Evolutionary conservation across 2,113 vertebrate genomes (phyloP), one percentile per base, ranked within the genome.

Genomic region (Nothobranchius kuhntae): DNA sequence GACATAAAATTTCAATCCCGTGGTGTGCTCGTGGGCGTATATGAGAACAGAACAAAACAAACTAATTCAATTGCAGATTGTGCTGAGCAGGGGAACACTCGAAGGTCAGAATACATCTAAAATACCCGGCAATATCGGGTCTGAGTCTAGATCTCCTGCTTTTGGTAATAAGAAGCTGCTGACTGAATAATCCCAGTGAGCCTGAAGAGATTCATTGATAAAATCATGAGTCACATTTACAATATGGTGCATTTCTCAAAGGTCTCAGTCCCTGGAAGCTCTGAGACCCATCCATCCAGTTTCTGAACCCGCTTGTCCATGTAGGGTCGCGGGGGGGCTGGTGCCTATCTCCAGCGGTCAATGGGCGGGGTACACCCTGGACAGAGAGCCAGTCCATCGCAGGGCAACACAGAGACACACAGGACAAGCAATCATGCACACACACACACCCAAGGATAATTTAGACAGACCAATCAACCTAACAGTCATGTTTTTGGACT

Each of bases 21-120:
- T 47, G 15, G 54, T 40, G 54, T n/a, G 64, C 65, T 68, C 0
- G 44, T 81, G 65, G 40, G 50, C 40, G 72, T 47, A 7, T 42
- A 26, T 57, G 44, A 55, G 40, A 46, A 71, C 51, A 71, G 40
- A 46, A 71, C 51, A 71, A 55, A 65, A 71, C 59, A 57, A 21
- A 45, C 65, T 78, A 67, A 78, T 80, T 71, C 57, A 71, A 63
- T 78, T 54, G 73, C 62, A 73, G 66, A 64, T 42, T 42, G 64
- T n/a, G 55, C 17, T 15, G 48, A 71, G 50, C 21, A 1, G 62
- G 21, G 26, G 55, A 48, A 26, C n/a, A 26, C 61, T 75, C 47
- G 36, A 65, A 69, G 80, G 61, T 73, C 48, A 67, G 61, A 65
- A 65, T 3, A 10, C 46, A 53, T 70, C 38, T 26, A 17, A 77